phyloP scores from a whole-genome alignment of 2,797 vertebrate species.

The Notamacropus eugenii region DNA sequence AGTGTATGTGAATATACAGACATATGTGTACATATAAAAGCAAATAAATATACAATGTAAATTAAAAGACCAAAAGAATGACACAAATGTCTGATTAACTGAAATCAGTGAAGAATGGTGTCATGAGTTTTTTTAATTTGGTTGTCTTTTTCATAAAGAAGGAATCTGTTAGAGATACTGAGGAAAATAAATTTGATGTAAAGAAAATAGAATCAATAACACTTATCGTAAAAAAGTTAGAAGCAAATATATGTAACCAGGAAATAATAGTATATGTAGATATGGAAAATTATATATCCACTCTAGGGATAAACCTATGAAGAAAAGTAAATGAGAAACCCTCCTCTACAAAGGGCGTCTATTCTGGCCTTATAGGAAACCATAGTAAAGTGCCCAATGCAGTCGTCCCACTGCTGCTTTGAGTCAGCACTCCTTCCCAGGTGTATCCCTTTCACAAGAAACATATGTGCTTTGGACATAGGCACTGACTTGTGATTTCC shows the following conservation, averaged over 20 bases:
- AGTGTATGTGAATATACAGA: too few relatives aligned
- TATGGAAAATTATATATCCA: neutral
- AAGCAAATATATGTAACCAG: neutral
- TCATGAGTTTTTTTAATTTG: neutral
- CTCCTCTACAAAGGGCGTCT: neutral
- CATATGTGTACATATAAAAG: too few relatives aligned
- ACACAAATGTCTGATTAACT: neutral
- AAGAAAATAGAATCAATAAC: neutral
- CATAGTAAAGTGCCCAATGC: neutral
- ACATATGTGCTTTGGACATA: neutral
- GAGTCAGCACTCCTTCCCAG: neutral
- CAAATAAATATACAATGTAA: neutral
- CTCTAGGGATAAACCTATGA: neutral
- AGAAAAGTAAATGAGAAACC: neutral
- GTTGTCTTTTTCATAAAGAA: neutral
- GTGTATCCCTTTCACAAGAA: slow-evolving; percentile 18
- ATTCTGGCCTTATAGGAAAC: neutral
- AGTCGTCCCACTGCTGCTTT: neutral
- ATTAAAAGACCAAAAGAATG: neutral
- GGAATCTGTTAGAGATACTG: neutral
- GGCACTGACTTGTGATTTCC: slow-evolving; percentile 23
- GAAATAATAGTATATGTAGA: neutral
- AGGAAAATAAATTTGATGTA: neutral
- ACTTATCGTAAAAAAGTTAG: neutral
- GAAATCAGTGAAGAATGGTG: neutral